phyloP scores from a whole-genome alignment of 2,113 vertebrate species.

The Oryzias melastigma region DNA sequence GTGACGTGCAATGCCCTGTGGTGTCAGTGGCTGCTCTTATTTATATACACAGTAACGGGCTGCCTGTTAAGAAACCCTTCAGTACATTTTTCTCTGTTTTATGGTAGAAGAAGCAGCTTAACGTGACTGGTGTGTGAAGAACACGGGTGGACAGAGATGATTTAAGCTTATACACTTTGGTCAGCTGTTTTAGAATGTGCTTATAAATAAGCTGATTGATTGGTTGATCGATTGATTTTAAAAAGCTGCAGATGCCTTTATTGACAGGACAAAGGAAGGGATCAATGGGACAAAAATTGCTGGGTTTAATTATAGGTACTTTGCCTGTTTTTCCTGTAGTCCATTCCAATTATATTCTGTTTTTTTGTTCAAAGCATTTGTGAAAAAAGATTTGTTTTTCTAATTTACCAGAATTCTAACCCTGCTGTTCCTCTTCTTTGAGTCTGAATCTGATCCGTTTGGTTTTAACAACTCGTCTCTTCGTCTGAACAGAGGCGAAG shows the following conservation, averaged over 20 bases:
- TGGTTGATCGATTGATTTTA: constrained; percentile 3
- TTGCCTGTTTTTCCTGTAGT: constrained; percentile 18
- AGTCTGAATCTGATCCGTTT: neutral
- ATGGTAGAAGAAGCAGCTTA: neutral
- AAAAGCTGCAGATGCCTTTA: constrained; percentile 15
- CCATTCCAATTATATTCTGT: neutral
- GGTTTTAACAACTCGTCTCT: constrained; percentile 1
- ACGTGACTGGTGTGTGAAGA: neutral
- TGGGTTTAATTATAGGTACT: constrained; percentile 45
- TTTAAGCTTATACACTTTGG: neutral
- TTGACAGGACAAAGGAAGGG: constrained; percentile 18
- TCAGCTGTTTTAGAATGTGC: constrained; percentile 1
- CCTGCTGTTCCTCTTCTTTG: too few species aligned
- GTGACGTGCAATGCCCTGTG: neutral
- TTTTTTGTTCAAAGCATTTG: too few species aligned
- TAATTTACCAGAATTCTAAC: too few species aligned
- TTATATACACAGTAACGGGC: neutral
- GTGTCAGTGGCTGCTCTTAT: constrained; percentile 1
- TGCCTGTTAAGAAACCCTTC: neutral
- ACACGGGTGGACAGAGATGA: too few species aligned
- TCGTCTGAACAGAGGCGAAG: constrained; percentile 81
- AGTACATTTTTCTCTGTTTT: neutral
- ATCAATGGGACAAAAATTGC: constrained; percentile 53
- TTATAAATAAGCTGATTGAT: neutral
- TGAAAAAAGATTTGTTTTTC: too few species aligned